Conservation (phyloP, 2,797 vertebrate genomes). For the Valencia hispanica region DNA sequence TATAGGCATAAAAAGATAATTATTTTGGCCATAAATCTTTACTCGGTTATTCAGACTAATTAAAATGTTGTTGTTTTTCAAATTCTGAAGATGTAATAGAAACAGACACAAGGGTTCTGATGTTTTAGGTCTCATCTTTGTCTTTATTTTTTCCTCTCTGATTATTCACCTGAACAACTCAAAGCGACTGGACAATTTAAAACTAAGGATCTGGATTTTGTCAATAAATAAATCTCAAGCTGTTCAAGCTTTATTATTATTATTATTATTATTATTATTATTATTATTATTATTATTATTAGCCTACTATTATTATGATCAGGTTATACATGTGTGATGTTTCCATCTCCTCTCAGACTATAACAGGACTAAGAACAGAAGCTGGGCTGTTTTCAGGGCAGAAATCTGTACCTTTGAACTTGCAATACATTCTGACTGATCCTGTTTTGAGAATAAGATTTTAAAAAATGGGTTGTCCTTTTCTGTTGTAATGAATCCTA, state of each 20-base stretch:
- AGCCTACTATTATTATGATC: no score
- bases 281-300: background rate
- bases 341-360: background rate
- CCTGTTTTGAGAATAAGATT: background rate
- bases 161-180: background rate
- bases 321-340: background rate
- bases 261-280: background rate
- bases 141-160: background rate
- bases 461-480: background rate
- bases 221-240: background rate
- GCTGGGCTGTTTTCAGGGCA: background rate
- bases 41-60: background rate
- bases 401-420: background rate
- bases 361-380: background rate
- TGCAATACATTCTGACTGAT: background rate
- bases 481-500: background rate
- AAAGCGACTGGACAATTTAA: background rate
- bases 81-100: background rate
- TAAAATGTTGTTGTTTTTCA: no score
- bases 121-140: background rate
- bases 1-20: no score
- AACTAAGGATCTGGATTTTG: background rate
- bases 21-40: background rate
- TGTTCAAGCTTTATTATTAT: background rate
- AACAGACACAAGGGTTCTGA: background rate